Evolutionary conservation across 2,888 invertebrate species (phyloP), one percentile per base, ranked within the genome.

Genomic region (Habrosyne pyritoides): DNA sequence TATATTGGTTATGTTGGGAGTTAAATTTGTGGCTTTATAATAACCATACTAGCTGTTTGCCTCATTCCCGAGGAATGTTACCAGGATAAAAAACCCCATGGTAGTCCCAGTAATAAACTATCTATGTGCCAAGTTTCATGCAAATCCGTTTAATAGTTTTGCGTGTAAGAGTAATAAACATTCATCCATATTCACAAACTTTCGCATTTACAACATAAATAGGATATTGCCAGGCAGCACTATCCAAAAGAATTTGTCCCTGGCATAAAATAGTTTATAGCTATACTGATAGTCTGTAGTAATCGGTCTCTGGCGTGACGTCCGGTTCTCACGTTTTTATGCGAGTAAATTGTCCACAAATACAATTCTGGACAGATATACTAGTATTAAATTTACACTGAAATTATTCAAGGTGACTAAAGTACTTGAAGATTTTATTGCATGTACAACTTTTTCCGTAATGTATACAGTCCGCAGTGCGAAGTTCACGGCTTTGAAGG

Each of bases 401-500:
- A 18, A 42, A 18, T 8, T 5, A 42, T n/a, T 18, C 42, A 42
- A 42, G 42, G 42, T 42, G 42, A 42, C 14, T 5, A n/a, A 8
- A 42, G 4, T 6, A 18, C 14, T 0, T 12, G 0, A 14, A 8
- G 7, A 8, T 18, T 18, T 42, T 7, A 42, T 42, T 42, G 42
- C 42, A 42, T 42, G 42, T 42, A 42, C 8, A 42, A 14, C 14
- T 36, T 36, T n/a, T 36, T 36, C 47, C 8, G 47, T 12, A 24
- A 22, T 47, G 47, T 14, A 28, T 18, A 28, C 14, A 18, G 18
- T 28, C 10, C 1, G 10, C 22, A 50, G 18, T 30, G n/a, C 28
- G 50, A 50, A 50, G 21, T 14, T 50, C 28, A 50, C 10, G 14
- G 21, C 28, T 28, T 10, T 30, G 30, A 30, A 30, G 50, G 50